Evolutionary conservation across 2,888 invertebrate species (phyloP).

Genomic region (Drosophila diplacantha): DNA sequence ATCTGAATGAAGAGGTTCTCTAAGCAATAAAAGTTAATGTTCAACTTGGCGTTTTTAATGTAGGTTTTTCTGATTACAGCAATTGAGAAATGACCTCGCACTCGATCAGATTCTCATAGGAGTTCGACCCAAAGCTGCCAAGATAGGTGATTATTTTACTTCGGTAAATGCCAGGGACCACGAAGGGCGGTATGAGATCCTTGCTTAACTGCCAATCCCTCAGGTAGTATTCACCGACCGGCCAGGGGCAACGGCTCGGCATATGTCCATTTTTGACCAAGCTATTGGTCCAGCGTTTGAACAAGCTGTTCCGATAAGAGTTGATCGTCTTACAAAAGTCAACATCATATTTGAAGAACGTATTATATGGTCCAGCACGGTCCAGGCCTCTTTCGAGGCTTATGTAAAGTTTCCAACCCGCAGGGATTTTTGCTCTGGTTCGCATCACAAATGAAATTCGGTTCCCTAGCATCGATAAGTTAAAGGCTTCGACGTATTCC

Average conservation of each 20-base stretch:
- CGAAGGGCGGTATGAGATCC: conserved; percentile 39
- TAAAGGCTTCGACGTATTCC: conserved; percentile 27
- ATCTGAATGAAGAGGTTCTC: neutral
- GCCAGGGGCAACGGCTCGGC: conserved; percentile 49
- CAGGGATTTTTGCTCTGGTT: conserved; percentile 8
- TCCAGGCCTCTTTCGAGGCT: conserved; percentile 37
- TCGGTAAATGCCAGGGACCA: conserved; percentile 46
- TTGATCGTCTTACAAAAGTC: conserved; percentile 48
- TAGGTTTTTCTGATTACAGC: neutral
- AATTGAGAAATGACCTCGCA: conserved; percentile 4
- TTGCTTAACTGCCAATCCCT: conserved; percentile 33
- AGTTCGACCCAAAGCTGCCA: conserved; percentile 7
- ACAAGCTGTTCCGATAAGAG: conserved; percentile 34
- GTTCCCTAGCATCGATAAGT: conserved; percentile 4
- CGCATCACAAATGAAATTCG: conserved; percentile 17
- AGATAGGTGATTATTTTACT: conserved; percentile 19
- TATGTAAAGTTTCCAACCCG: conserved; percentile 22
- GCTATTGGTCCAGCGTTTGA: conserved; percentile 42
- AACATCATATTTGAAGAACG: conserved; percentile 42
- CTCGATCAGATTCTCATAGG: conserved; percentile 2
- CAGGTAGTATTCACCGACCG: conserved; percentile 41
- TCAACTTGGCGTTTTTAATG: neutral
- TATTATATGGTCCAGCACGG: conserved; percentile 36
- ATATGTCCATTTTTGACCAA: conserved; percentile 47
- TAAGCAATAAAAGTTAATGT: neutral